Evolutionary conservation across 2,113 vertebrate genomes (phyloP).

Genomic region (Prinia subflava): DNA sequence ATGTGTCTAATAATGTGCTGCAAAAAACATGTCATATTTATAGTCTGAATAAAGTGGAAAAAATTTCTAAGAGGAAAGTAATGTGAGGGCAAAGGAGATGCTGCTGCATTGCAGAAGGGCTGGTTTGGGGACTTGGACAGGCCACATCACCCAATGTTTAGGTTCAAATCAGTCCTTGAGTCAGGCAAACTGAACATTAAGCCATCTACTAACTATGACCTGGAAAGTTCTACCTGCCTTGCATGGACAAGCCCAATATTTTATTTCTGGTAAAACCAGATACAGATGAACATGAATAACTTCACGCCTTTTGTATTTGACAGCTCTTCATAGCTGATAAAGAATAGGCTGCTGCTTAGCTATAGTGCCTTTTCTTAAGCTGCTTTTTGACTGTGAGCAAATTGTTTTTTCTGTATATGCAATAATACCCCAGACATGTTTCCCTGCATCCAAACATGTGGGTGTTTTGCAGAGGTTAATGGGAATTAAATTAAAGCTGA

Average conservation of each 20-base stretch:
- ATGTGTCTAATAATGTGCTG: not conserved
- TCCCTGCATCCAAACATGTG: not conserved
- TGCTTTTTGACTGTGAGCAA: not conserved
- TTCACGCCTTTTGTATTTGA: not conserved
- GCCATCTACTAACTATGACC: not conserved
- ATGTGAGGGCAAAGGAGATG: not conserved
- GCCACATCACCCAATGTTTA: not conserved
- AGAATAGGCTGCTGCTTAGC: not conserved
- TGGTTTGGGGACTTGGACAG: not conserved
- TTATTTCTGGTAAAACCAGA: not conserved
- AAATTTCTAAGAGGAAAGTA: rapidly evolving
- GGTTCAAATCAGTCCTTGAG: not conserved
- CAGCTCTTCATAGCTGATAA: not conserved
- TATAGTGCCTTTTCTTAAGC: not conserved
- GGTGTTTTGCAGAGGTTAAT: conserved; percentile 28
- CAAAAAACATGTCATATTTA: not conserved
- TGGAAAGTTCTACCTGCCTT: not conserved
- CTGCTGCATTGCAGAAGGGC: not conserved
- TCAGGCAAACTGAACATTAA: not conserved
- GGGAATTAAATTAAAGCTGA: conserved; percentile 32
- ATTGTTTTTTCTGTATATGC: not conserved
- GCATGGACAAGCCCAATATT: not conserved
- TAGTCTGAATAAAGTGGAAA: not conserved
- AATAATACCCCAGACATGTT: not conserved
- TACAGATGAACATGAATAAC: not conserved